Evolutionary conservation across 1,140 invertebrate genomes (phyloP).

Genomic region (Drosophila murphyi): DNA sequence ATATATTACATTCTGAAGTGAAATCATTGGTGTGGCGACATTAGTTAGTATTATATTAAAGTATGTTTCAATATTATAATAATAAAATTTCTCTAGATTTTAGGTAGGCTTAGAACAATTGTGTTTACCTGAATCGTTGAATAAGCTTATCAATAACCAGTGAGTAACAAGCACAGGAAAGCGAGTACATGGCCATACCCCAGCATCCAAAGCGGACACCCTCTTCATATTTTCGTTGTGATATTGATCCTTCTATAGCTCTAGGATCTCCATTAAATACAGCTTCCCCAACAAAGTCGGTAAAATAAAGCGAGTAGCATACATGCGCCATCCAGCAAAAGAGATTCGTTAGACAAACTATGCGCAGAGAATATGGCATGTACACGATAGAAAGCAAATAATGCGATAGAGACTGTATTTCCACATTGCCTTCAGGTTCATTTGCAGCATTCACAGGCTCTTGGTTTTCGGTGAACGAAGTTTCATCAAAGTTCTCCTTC

Average conservation of each 20-base stretch:
- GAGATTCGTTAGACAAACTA: conserved; percentile 96
- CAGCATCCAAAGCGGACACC: conserved; percentile 97
- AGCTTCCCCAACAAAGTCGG: conserved; percentile 97
- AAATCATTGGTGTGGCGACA: too few species aligned
- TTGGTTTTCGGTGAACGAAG: conserved; percentile 53
- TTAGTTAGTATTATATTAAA: too few species aligned
- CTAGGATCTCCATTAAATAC: conserved; percentile 96
- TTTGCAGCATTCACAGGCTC: conserved; percentile 8
- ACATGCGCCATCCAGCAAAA: conserved; percentile 99
- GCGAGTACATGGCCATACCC: conserved; percentile 98
- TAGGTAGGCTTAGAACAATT: background rate
- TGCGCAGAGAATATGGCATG: conserved; percentile 94
- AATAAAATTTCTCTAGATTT: too few species aligned
- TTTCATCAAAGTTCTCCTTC: conserved; percentile 49
- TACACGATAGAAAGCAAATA: conserved; percentile 95
- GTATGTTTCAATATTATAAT: too few species aligned
- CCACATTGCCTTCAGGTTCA: conserved; percentile 28
- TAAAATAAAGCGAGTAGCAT: conserved; percentile 98
- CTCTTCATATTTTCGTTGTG: conserved; percentile 91
- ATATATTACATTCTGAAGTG: too few species aligned
- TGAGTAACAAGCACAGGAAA: conserved; percentile 97
- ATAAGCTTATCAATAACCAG: conserved; percentile 95
- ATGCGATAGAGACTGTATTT: conserved; percentile 86
- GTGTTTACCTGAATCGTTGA: conserved; percentile 89
- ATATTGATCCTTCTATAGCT: conserved; percentile 88